Evolutionary conservation across 1,140 invertebrate species (phyloP), one percentile per base, ranked within the genome.

Genomic region (Papilio dardanus): DNA sequence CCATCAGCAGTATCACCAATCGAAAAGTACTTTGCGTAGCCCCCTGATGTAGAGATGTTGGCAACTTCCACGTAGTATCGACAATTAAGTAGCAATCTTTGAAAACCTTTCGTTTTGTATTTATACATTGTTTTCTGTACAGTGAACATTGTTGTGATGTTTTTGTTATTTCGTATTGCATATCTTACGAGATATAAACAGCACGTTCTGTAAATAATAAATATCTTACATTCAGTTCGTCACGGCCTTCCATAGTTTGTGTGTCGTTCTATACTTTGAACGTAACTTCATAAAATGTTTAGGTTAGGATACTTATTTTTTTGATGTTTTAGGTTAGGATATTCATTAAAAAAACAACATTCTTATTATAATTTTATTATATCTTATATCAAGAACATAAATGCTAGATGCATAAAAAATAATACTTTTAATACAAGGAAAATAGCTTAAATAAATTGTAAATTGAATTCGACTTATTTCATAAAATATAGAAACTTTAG

Each of bases 371-470:
- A 67, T 68, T 68, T 40, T 40, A 35, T 68, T 35, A 10, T 12
- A 16, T 67, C 16, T 40, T 40, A 68, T 19, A 37, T 12, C 21
- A 69, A 35, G 54, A 40, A 76, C 50, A 76, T 76, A 76, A 76
- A 76, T 71, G 75, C 75, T 54, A 31, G 54, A 21, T 30, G 69
- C 16, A 71, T 14, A 54, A 76, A 71, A 76, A 76, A 76, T 76
- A 76, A 76, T 76, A 76, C 75, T 76, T 76, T 76, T 12, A 19
- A 68, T 40, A 14, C 66, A 40, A 67, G 30, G 62, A 67, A 40
- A 68, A 21, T 58, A 0, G 14, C 54, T 58, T 58, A 58, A 28
- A 28, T 28, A 24, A 58, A 28, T 58, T 58, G 46, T 8, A 50
- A 54, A 28, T 28, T 28, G 1, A 58, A 40, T 21, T n/a, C 7